Evolutionary conservation across 2,888 invertebrate genomes (phyloP), one percentile per base, ranked within the genome.

Genomic region (Nemotelus pantherinus): DNA sequence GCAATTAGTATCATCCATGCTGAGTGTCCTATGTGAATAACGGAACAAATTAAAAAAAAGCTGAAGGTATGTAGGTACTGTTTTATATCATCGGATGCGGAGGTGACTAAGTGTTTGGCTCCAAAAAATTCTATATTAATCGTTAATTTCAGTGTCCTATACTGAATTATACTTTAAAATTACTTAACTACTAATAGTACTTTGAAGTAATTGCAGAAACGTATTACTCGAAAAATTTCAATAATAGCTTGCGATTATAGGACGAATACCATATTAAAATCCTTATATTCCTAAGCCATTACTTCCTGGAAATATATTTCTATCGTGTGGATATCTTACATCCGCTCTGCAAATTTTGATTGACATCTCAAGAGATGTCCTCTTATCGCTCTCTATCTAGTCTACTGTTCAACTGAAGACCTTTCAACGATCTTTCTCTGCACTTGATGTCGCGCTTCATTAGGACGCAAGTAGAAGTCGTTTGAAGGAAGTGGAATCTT

Each of bases 401-500:
- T 67, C 50, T 48, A 67, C 39, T 67, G 25, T 48, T 50, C 67
- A 2, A 25, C 3, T 7, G 9, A 48, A 75, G 75, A 63, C 41
- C 75, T 63, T 75, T 75, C n/a, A 39, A 75, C 5, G 53, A 63
- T 63, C 64, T 64, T 63, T 43, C 48, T 5, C 63, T 50, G 43
- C 65, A 76, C 64, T 65, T 77, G 77, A 67, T 68, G 77, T 58
- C 58, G 58, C 60, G 68, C 77, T 77, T 77, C 77, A 77, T 77
- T 77, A 77, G 48, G 41, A 41, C 45, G 44, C 44, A 58, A 77
- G 77, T 67, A 68, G 77, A 77, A 67, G 77, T 65, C 67, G 68
- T 68, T 77, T 67, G 67, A 50, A 43, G 55, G 5, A 76, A 76
- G 65, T 65, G 55, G 43, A 55, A 45, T 25, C 58, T 72, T 58